Percentiles rank a stretch among this genome's conserved stretches.
phyloP scores from a whole-genome alignment of 2,888 invertebrate species.

The Sphecodes monilicornis region DNA sequence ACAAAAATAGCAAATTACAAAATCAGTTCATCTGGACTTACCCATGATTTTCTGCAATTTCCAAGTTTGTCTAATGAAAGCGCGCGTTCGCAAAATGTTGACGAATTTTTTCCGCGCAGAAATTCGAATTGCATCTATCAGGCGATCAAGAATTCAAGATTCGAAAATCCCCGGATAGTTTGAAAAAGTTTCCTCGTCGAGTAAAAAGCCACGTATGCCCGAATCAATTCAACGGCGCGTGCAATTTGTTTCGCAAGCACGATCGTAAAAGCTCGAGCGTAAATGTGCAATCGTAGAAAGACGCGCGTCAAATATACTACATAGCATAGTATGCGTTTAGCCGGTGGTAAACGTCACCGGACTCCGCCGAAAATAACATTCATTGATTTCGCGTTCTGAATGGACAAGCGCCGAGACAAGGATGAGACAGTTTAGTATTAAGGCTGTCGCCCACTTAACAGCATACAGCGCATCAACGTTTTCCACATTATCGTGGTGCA shows the following conservation, averaged over 20 bases:
- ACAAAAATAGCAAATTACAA: too few species aligned
- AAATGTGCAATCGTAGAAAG: background rate
- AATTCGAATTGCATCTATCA: background rate
- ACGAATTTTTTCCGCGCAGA: background rate
- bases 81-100: background rate
- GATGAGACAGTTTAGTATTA: constrained; percentile 64
- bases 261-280: background rate
- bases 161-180: background rate
- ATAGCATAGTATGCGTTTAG: constrained; percentile 27
- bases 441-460: constrained; percentile 4
- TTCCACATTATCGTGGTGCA: background rate
- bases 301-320: constrained; percentile 3
- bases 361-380: constrained; percentile 75
- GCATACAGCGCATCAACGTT: background rate
- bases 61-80: background rate
- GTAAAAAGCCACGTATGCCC: background rate
- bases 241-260: constrained; percentile 11
- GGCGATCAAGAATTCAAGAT: background rate
- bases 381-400: constrained; percentile 77
- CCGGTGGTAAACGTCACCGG: constrained; percentile 44
- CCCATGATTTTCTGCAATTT: background rate
- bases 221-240: constrained; percentile 1
- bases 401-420: constrained; percentile 61
- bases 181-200: background rate
- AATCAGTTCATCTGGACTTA: too few species aligned